Evolutionary conservation across 23 tunicate genomes (phyloP), one percentile per base, ranked within the genome.

Genomic region (Phallusia fumigata): DNA sequence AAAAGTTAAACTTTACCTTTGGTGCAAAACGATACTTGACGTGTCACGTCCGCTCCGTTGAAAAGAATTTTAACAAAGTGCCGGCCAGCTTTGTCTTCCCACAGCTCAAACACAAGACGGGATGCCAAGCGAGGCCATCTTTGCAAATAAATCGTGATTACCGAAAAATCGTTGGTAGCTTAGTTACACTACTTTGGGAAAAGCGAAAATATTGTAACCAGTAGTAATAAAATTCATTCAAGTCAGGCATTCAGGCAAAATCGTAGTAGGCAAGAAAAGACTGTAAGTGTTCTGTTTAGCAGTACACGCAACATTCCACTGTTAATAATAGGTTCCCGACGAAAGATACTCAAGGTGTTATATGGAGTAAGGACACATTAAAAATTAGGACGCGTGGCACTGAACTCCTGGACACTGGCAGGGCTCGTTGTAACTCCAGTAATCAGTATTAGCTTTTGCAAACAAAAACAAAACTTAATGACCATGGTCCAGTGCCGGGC

Each of bases 61-160:
- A 81, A 80, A 22, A 93, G 19, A 21, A 93, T 30, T 51, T 73
- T 79, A 26, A 93, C 36, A 76, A 65, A 88, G 49, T 82, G 80
- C 22, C 52, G 52, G 1, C 65, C 72, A 16, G 26, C 36, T 13
- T 3, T 31, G 49, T 24, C 16, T 80, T 88, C 87, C 97, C 97
- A 93, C 31, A 93, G 79, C 86, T 93, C 97, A 82, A 93, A 93
- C 51, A 93, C 93, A 76, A 93, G 85, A 28, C 93, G 80, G 35
- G 93, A 74, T 6, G 86, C 97, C 49, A 93, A 64, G 0, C 84
- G 85, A 18, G 97, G 97, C 93, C 93, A 88, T 72, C 97, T 93
- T 28, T 12, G 52, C 5, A 80, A 31, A 52, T 12, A 58, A 58
- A 24, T 40, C 8, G 5, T 16, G 13, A 21, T 21, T 6, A 16